These are phyloP conservation scores for Musca domestica DNA, from an alignment of 1,140 invertebrate species.

Conservation along the genomic window DNA sequence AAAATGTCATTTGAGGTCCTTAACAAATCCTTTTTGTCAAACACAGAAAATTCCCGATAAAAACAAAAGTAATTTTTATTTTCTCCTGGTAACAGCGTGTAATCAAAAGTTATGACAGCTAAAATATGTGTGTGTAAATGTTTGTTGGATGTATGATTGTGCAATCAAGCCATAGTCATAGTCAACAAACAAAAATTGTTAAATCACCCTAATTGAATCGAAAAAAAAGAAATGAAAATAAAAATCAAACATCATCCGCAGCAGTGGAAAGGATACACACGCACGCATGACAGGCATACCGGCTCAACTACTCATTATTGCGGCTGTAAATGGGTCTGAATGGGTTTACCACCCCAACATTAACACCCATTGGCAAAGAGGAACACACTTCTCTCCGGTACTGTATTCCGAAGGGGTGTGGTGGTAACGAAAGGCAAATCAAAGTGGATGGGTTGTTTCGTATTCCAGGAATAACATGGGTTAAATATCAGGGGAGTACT, in stretches of 20 bases:
- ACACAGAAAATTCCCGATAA: too few relatives aligned
- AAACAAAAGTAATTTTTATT: too few relatives aligned
- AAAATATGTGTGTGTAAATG: neutral
- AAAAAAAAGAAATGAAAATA: too few relatives aligned
- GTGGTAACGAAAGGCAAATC: too few relatives aligned
- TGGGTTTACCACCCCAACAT: neutral
- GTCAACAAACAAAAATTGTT: neutral
- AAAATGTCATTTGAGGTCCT: too few relatives aligned
- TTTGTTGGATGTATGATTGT: neutral
- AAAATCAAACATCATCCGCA: neutral
- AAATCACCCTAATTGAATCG: slow-evolving; percentile 19
- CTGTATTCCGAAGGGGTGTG: neutral
- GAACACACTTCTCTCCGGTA: neutral
- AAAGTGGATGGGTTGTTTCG: too few relatives aligned
- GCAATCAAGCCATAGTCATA: neutral
- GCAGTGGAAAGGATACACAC: neutral
- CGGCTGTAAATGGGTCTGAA: neutral
- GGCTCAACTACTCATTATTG: neutral
- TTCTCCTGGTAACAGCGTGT: neutral
- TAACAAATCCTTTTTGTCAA: too few relatives aligned
- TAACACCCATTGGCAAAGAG: neutral
- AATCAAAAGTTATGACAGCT: slow-evolving; percentile 19
- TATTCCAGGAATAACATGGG: neutral
- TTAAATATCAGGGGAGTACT: slow-evolving; percentile 21
- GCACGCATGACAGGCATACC: neutral